phyloP scores from a whole-genome alignment of 2,888 invertebrate genomes.

The Ceramica pisi region DNA sequence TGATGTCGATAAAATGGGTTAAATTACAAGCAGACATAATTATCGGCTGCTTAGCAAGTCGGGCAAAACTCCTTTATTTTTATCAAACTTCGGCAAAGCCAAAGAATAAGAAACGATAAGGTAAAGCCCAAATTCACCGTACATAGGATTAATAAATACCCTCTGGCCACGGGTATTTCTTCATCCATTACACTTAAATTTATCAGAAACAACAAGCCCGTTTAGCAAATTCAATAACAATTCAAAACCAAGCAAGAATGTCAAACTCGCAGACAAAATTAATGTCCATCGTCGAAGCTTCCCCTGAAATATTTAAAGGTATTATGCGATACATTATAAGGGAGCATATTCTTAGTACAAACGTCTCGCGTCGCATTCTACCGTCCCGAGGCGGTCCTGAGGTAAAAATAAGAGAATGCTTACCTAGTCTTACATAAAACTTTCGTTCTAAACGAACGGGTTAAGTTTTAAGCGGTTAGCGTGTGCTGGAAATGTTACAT shows the following conservation, averaged over 20 bases:
- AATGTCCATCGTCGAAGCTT: conserved; percentile 11
- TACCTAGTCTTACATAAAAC: conserved; percentile 67
- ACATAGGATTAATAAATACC: too few relatives aligned
- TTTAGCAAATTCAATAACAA: neutral
- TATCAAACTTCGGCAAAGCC: too few relatives aligned
- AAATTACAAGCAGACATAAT: neutral
- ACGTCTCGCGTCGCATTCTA: conserved; percentile 46
- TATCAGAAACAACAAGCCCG: neutral
- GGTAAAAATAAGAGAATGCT: conserved; percentile 68
- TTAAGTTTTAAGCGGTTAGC: conserved; percentile 39
- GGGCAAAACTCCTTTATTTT: too few relatives aligned
- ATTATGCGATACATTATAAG: conserved; percentile 18
- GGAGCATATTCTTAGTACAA: conserved; percentile 44
- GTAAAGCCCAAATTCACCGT: too few relatives aligned
- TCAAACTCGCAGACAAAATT: neutral
- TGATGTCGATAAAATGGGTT: neutral
- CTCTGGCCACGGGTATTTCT: neutral
- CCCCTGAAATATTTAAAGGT: conserved; percentile 22
- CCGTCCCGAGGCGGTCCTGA: conserved; percentile 48
- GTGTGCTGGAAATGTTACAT: neutral
- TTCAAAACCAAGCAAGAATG: conserved; percentile 9
- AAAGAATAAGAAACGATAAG: too few relatives aligned
- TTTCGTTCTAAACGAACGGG: conserved; percentile 54
- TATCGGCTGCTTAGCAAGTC: too few relatives aligned
- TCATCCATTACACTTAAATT: neutral